Conservation (phyloP, 2,113 vertebrate species). For the Dipodomys spectabilis region DNA sequence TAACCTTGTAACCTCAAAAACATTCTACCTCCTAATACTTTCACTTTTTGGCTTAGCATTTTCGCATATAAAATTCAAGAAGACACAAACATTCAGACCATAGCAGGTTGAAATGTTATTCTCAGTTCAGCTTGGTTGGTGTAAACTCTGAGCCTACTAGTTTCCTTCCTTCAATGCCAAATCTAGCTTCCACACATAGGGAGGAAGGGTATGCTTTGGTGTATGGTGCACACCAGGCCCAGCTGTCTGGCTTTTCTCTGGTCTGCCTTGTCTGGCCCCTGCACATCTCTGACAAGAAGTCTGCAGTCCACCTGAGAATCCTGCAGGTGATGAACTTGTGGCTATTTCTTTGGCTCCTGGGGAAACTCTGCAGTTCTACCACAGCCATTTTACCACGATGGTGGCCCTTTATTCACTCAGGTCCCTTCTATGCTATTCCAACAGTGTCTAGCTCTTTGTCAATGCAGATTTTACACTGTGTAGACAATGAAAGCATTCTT, state of each 20-base stretch:
- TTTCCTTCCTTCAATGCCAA: neutral
- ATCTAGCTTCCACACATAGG: neutral
- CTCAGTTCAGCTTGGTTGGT: neutral
- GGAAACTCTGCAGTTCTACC: neutral
- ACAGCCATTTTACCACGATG: too few relatives aligned
- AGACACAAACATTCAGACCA: neutral
- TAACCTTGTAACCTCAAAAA: neutral
- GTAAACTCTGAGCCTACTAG: neutral
- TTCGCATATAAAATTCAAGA: neutral
- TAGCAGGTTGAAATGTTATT: neutral
- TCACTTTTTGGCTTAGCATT: neutral
- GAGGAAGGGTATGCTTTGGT: neutral
- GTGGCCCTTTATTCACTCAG: neutral
- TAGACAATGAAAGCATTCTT: neutral
- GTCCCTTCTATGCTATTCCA: neutral
- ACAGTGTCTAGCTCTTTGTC: neutral
- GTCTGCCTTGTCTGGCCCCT: neutral
- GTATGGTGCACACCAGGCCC: neutral
- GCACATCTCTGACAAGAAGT: neutral
- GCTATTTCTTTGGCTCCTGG: neutral
- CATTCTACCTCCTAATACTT: neutral
- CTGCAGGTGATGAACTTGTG: neutral
- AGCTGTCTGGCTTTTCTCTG: rapidly evolving
- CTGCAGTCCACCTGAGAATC: neutral
- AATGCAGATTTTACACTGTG: neutral